Evolutionary conservation across 2,888 invertebrate genomes (phyloP).

Genomic region (Noctua fimbriata): DNA sequence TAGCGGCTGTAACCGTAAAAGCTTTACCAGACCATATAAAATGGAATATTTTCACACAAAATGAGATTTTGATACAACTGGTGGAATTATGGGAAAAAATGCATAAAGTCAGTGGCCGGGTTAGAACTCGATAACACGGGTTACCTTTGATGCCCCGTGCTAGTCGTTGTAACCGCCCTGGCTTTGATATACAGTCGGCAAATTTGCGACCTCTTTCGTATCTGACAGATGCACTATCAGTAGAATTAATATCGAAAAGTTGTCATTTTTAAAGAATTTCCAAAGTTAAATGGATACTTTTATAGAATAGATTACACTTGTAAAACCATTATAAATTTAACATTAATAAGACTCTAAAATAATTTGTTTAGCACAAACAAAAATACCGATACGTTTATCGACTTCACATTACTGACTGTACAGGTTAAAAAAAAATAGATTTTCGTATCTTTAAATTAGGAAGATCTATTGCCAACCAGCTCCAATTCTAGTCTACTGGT

Average conservation of each 20-base stretch:
- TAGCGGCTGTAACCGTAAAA: neutral
- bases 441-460: no score
- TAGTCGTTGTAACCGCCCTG: slow-evolving; percentile 11
- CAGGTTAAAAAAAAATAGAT: no score
- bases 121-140: slow-evolving; percentile 1
- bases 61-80: neutral
- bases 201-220: neutral
- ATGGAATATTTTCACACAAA: neutral
- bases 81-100: neutral
- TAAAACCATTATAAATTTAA: neutral
- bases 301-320: neutral
- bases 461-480: neutral
- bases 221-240: neutral
- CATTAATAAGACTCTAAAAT: neutral
- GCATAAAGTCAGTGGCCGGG: slow-evolving; percentile 2
- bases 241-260: neutral
- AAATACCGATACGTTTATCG: no score
- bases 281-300: neutral
- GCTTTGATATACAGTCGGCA: neutral
- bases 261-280: neutral
- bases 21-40: neutral
- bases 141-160: slow-evolving; percentile 6
- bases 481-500: neutral
- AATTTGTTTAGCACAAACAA: neutral
- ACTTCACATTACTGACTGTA: no score